Evolutionary conservation across 2,113 vertebrate species (phyloP), one percentile per base, ranked within the genome.

Genomic region (Centropus unirufus): DNA sequence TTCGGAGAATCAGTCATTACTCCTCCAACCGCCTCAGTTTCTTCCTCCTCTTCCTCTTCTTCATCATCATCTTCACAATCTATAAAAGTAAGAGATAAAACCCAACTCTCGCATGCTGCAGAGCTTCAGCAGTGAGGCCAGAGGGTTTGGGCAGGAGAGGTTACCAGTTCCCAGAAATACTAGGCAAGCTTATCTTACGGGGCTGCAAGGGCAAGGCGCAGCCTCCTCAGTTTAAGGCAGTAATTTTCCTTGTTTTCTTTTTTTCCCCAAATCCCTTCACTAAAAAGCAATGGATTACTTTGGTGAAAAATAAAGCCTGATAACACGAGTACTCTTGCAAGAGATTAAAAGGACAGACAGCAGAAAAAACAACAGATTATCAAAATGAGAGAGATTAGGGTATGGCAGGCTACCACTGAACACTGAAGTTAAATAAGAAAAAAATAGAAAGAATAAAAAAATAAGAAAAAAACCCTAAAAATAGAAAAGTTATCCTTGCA

Each of bases 51-150:
- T 8, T 83, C 96, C 2, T 97, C 97, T 0, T 97, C 96, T 1
- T 96, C 95, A 5, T 98, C 97, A 2, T 93, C 96, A 1, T 96
- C 97, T 36, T 98, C 98, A 0, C 96, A 96, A 78, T 96, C 98
- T 98, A 73, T 58, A 73, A 20, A 79, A 79, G 57, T 2, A 1
- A 93, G 39, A 94, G 29, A 78, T 1, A 15, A 85, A 70, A 66
- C 77, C 1, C 4, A 80, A 21, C 24, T 85, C 17, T 85, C 17
- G 21, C 4, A 6, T 5, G 11, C 61, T 64, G 47, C 47, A 64
- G 36, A 24, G 29, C 30, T 93, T 58, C 78, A 87, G 66, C 62
- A 52, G 44, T 0, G 0, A 69, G 36, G 27, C 24, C 46, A 70
- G 24, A 75, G 6, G 5, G 34, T 9, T 21, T n/a, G 24, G 24